Conservation (phyloP, 2,888 invertebrate genomes). For the Lithophane semibrunnea region DNA sequence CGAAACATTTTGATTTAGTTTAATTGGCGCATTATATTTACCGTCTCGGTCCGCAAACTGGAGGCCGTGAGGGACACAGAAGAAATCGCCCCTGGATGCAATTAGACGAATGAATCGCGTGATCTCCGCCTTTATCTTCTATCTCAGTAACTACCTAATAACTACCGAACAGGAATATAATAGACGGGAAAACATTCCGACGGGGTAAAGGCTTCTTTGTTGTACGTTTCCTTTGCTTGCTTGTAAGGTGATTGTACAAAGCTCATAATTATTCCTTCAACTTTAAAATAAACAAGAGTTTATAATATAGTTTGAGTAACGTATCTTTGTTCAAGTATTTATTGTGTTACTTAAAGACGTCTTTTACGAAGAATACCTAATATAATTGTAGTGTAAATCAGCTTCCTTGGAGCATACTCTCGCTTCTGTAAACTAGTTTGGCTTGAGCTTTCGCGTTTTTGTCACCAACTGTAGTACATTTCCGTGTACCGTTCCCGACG, state of each 20-base stretch:
- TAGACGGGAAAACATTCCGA: constrained; percentile 69
- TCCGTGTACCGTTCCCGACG: constrained; percentile 82
- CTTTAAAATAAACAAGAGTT: constrained; percentile 42
- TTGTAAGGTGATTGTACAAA: constrained; percentile 51
- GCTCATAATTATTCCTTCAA: constrained; percentile 48
- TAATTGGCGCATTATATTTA: constrained; percentile 64
- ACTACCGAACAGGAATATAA: constrained; percentile 77
- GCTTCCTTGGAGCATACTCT: constrained; percentile 52
- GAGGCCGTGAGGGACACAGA: constrained; percentile 51
- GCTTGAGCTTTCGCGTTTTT: constrained; percentile 78
- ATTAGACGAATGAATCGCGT: constrained; percentile 85
- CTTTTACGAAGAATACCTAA: constrained; percentile 45
- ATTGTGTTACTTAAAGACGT: constrained; percentile 7
- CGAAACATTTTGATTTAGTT: constrained; percentile 54
- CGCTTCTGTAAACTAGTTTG: constrained; percentile 77
- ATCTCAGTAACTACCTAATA: constrained; percentile 79
- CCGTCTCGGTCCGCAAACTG: constrained; percentile 59
- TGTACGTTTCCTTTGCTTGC: constrained; percentile 70
- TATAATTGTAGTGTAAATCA: constrained; percentile 57
- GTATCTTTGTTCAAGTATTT: constrained; percentile 2
- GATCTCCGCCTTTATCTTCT: constrained; percentile 81
- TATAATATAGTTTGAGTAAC: not conserved
- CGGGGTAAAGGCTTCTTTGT: constrained; percentile 76
- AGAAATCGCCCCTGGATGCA: constrained; percentile 75
- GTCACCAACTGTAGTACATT: constrained; percentile 82